Base-by-base conservation (phyloP, 2,888 invertebrate genomes). In the Ophion costatus region DNA sequence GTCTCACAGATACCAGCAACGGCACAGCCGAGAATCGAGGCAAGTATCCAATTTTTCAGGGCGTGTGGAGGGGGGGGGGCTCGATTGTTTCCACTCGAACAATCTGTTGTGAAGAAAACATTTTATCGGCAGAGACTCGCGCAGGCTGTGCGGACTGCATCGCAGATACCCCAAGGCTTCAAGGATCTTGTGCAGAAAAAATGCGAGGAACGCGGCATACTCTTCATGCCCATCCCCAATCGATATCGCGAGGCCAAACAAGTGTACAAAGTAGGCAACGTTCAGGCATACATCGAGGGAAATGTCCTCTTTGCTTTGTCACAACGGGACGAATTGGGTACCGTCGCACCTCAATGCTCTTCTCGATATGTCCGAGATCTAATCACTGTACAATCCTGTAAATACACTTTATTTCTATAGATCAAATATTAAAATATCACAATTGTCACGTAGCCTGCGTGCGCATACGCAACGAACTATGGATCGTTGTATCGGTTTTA, bases 151-250 rank as follows among this genome's bases (percentile, higher is more conserved):
- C 93, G 96, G 70, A 94, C 95, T 56, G 95, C 95, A 24, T 93
- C 95, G 0, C 95, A 95, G 92, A 95, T 96, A 80, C 96, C 96
- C 33, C 95, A 96, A 88, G 96, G 96, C 61, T 98, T 98, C 94
- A 97, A 97, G 82, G 98, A 98, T 90, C 94, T 98, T 3, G 96
- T 98, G 0, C 97, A 97, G 84, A 96, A 96, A 90, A 95, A 96
- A 56, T 98, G 98, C 90, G 96, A 97, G 85, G 98, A 98, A 89
- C 95, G 97, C 69, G 98, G 98, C 0, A 96, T 99, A 22, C 95
- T 98, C 0, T 99, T 98, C 91, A 96, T 98, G 76, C 99, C 99
- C 0, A 95, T 99, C 70, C 96, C 96, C 0, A 98, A 98, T 24
- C 96, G 98, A 89, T 96, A 95, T 61, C 96, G 97, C 75, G 98